phyloP scores from a whole-genome alignment of 2,888 invertebrate genomes.

The Philonicus albiceps region DNA sequence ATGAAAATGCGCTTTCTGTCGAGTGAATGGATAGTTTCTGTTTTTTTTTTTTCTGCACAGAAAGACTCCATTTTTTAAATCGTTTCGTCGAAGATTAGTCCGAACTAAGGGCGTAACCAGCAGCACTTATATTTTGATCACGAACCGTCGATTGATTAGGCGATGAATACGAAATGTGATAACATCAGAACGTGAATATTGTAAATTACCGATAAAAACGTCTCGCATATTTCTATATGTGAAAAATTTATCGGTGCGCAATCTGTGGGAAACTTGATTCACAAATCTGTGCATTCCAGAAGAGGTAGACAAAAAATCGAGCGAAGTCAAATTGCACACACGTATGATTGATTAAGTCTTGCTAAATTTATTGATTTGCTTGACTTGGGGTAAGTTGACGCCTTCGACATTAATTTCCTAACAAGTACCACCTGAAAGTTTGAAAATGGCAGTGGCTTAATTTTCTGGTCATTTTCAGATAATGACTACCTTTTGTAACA shows the following conservation, averaged over 20 bases:
- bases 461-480: background rate
- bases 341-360: conserved; percentile 2
- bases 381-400: background rate
- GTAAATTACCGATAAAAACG: background rate
- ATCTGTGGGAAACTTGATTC: background rate
- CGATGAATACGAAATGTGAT: conserved; percentile 21
- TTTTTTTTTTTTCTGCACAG: background rate
- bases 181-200: background rate
- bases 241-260: background rate
- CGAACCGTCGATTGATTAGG: background rate
- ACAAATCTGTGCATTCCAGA: background rate
- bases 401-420: conserved; percentile 4
- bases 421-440: background rate
- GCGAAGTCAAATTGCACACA: background rate
- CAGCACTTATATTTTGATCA: background rate
- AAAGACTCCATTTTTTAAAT: background rate
- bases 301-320: background rate
- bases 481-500: background rate
- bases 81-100: background rate
- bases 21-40: background rate
- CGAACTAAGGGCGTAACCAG: background rate
- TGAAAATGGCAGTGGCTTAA: background rate
- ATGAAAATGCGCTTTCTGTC: background rate
- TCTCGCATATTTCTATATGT: background rate
- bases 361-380: background rate